These are phyloP conservation scores for Sipha flava DNA, from an alignment of 1,140 invertebrate genomes.

Conservation along the genomic window DNA sequence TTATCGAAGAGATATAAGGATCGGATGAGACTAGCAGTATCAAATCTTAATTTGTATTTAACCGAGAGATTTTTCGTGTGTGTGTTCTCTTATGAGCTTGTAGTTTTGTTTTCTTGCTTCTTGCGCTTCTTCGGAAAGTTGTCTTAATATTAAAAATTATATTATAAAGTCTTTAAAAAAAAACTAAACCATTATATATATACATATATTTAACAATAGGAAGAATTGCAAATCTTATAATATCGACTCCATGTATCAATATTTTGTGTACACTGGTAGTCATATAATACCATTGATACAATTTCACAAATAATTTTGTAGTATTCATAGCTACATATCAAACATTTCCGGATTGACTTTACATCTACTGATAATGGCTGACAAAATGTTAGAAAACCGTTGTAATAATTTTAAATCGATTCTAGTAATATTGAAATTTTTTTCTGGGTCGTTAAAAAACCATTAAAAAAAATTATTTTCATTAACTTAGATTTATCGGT, in stretches of 20 bases:
- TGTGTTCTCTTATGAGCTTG: not conserved
- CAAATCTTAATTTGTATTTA: not conserved
- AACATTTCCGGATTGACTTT: not conserved
- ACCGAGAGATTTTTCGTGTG: not conserved
- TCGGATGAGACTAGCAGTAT: not conserved
- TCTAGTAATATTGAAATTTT: constrained; percentile 39
- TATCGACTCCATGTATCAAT: not conserved
- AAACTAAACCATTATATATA: no score
- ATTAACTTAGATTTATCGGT: no score
- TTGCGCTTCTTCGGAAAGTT: not conserved
- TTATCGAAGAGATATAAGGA: not conserved
- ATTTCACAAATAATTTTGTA: constrained; percentile 34
- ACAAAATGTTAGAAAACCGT: not conserved
- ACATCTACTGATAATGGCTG: not conserved
- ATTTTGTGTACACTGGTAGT: not conserved
- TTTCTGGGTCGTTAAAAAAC: constrained; percentile 41
- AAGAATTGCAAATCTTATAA: not conserved
- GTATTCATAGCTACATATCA: constrained; percentile 34
- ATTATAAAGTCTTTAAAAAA: not conserved
- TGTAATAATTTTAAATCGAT: constrained; percentile 32
- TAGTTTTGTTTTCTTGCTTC: not conserved
- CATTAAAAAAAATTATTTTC: constrained; percentile 43
- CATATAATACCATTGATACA: constrained; percentile 41
- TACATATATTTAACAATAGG: not conserved
- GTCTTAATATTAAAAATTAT: not conserved